These are phyloP conservation scores for Panzeria rudis DNA, from an alignment of 2,888 invertebrate genomes.

Conservation along the genomic window DNA sequence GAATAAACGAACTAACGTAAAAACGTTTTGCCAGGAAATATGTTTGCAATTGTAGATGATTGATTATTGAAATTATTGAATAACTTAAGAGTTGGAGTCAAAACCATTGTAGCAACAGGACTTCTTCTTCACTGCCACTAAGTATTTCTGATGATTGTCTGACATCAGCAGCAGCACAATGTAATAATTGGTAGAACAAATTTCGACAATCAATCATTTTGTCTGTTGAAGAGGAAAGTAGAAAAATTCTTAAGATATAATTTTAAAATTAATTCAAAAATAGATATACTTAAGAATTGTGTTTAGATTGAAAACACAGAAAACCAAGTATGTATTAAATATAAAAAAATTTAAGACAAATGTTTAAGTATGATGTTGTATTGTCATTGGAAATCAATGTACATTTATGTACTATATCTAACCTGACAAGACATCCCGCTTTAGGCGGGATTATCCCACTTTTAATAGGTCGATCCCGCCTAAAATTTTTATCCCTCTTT, in stretches of 20 bases:
- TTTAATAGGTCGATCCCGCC: no score
- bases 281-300: not conserved
- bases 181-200: not conserved
- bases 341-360: no score
- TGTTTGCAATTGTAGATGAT: conserved; percentile 58
- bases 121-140: not conserved
- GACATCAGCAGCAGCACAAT: not conserved
- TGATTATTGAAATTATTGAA: conserved; percentile 53
- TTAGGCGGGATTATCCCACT: no score
- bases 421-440: no score
- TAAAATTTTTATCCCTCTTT: no score
- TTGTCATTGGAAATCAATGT: no score
- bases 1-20: not conserved
- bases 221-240: conserved; percentile 11
- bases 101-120: not conserved
- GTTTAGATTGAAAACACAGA: not conserved
- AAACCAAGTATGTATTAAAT: no score
- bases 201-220: conserved; percentile 48
- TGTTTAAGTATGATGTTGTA: no score
- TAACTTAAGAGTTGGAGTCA: conserved; percentile 26
- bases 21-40: not conserved
- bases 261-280: not conserved
- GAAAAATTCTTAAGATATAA: not conserved
- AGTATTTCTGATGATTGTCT: not conserved
- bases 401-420: no score